Conservation (phyloP, 2,113 vertebrate species). For the Sardina pilchardus region DNA sequence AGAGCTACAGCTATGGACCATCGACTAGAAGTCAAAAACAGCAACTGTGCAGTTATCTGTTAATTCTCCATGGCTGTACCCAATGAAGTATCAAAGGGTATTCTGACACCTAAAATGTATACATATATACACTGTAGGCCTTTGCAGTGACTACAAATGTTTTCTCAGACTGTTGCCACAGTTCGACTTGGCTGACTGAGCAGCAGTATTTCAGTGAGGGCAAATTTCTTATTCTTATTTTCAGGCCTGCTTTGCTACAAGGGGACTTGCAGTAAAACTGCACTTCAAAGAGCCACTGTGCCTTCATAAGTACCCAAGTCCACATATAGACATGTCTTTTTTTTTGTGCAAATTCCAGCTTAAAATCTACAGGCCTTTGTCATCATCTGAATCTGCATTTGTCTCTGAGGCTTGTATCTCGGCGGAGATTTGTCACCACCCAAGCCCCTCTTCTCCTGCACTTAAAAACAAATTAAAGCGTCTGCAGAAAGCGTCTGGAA, state of each 20-base stretch:
- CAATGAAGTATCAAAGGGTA: background rate
- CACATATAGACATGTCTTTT: constrained; percentile 46
- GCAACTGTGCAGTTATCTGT: background rate
- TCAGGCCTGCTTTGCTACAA: constrained; percentile 50
- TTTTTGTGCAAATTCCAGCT: constrained; percentile 43
- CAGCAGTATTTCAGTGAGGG: constrained; percentile 37
- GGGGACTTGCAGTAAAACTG: constrained; percentile 47
- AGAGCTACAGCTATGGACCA: background rate
- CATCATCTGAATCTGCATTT: constrained; percentile 53
- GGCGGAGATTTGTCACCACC: constrained; percentile 42
- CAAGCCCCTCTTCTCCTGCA: constrained; percentile 42
- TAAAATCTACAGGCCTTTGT: constrained; percentile 46
- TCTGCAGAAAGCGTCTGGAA: constrained; percentile 43
- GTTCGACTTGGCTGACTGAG: constrained; percentile 21
- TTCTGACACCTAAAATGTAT: background rate
- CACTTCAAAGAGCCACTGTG: constrained; percentile 49
- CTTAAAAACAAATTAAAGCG: constrained; percentile 54
- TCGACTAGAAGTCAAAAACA: background rate
- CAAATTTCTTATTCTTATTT: constrained; percentile 45
- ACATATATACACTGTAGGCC: no score
- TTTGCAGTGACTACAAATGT: no score
- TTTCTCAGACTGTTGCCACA: background rate
- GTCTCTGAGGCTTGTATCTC: constrained; percentile 36
- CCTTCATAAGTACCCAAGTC: constrained; percentile 30
- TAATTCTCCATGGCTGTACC: background rate